Percentiles rank a stretch among this genome's conserved stretches.
Evolutionary conservation across 2,113 vertebrate genomes (phyloP).

Genomic region (Callospermophilus lateralis): DNA sequence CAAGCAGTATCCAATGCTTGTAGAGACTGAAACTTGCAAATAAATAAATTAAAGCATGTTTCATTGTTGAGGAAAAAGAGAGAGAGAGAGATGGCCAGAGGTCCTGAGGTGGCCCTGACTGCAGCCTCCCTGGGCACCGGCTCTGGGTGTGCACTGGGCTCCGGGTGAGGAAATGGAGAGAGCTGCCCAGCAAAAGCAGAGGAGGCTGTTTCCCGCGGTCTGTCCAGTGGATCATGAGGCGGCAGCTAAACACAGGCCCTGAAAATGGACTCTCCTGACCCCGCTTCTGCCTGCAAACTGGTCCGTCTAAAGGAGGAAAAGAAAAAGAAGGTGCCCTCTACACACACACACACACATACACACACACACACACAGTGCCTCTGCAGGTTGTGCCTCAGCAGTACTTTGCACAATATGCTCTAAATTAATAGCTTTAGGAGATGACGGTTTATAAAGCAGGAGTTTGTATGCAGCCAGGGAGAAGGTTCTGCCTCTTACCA

Average conservation of each 20-base stretch:
- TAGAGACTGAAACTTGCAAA: not conserved
- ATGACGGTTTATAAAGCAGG: slow-evolving; percentile 78
- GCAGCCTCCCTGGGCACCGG: not conserved
- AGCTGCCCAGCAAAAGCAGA: accelerated
- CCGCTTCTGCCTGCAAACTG: not conserved
- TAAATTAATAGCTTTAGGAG: slow-evolving; percentile 81
- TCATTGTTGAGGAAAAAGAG: not conserved
- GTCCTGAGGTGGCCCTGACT: accelerated
- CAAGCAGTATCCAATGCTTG: not conserved
- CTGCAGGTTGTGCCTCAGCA: slow-evolving; percentile 55
- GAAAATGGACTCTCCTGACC: not conserved
- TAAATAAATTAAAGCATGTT: not conserved
- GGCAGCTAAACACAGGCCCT: not conserved
- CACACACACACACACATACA: slow-evolving; percentile 38
- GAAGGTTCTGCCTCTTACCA: slow-evolving; percentile 68
- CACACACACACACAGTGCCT: not conserved
- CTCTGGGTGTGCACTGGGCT: too few relatives aligned
- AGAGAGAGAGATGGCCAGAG: not conserved
- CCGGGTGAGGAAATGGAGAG: accelerated
- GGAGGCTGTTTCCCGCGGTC: not conserved
- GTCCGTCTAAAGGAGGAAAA: not conserved
- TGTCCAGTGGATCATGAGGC: not conserved
- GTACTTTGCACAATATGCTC: slow-evolving; percentile 73
- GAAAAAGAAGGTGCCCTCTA: not conserved
- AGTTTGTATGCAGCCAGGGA: slow-evolving; percentile 72